phyloP scores from a whole-genome alignment of 37 sponge, comb jelly and placozoan species.

The Axinella damicornis region DNA sequence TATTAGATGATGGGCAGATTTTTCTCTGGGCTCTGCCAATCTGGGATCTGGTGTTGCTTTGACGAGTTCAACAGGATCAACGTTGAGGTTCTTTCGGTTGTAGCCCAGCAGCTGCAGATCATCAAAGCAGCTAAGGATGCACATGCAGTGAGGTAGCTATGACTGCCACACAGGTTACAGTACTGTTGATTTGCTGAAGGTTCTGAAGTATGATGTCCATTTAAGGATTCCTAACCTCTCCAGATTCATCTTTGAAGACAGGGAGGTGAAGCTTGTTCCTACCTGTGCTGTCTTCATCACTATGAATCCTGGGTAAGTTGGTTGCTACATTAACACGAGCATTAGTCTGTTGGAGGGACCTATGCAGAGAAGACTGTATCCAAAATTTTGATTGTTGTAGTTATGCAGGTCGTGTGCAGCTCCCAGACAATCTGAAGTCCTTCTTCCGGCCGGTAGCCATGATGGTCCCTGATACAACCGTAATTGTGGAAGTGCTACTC shows the following conservation, averaged over 20 bases:
- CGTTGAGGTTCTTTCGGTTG: conserved; percentile 78
- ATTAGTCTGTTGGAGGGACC: too few relatives aligned
- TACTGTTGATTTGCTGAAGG: too few relatives aligned
- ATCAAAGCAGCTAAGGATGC: conserved; percentile 82
- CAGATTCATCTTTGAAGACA: conserved; percentile 83
- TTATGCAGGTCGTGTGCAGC: conserved; percentile 75
- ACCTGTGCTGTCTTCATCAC: conserved; percentile 82
- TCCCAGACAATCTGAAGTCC: conserved; percentile 75
- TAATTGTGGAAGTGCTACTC: conserved; percentile 78
- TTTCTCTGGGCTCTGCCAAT: conserved; percentile 82
- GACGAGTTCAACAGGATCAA: conserved; percentile 90
- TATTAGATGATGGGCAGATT: conserved; percentile 74
- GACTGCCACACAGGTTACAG: too few relatives aligned
- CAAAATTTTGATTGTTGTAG: conserved; percentile 2
- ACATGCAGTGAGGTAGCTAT: conserved; percentile 12
- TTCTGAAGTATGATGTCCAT: too few relatives aligned
- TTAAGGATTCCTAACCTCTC: neutral
- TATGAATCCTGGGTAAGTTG: conserved; percentile 82
- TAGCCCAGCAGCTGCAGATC: conserved; percentile 78
- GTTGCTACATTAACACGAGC: too few relatives aligned
- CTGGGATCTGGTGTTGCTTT: conserved; percentile 86
- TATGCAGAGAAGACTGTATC: too few relatives aligned
- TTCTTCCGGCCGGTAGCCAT: conserved; percentile 86
- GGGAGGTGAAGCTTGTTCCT: conserved; percentile 61
- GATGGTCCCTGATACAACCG: conserved; percentile 73